A percentile compares a stretch with the other conserved stretches of the same genome.
phyloP scores from a whole-genome alignment of 2,797 vertebrate genomes.

The Hyperoplus lanceolatus region DNA sequence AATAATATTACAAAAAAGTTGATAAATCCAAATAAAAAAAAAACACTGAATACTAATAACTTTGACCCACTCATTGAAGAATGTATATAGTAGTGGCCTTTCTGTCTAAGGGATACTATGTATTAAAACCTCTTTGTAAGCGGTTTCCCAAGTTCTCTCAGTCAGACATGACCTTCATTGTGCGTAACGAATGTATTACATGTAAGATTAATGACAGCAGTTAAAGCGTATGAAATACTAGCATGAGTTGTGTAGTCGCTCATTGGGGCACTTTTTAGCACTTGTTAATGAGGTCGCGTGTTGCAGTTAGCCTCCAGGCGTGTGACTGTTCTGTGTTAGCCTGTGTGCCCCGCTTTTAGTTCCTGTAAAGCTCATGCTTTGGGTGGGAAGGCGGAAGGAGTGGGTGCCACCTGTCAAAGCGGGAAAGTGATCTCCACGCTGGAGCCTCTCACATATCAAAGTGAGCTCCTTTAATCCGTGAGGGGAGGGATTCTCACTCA shows the following conservation, averaged over 20 bases:
- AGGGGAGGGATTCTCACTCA: constrained; percentile 14
- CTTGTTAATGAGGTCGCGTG: constrained; percentile 42
- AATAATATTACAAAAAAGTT: neutral
- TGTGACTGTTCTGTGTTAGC: constrained; percentile 40
- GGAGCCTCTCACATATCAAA: constrained; percentile 57
- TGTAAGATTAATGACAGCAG: constrained; percentile 20
- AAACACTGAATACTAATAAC: neutral
- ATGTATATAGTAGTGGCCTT: neutral
- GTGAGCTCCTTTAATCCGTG: constrained; percentile 12
- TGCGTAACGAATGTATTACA: neutral
- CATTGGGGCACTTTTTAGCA: constrained; percentile 2
- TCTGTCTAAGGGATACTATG: neutral
- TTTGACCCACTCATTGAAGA: neutral
- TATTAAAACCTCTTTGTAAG: neutral
- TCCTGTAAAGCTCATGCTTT: constrained; percentile 48
- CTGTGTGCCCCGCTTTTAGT: constrained; percentile 50
- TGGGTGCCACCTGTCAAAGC: constrained; percentile 55
- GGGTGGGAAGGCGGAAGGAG: constrained; percentile 49
- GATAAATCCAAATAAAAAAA: neutral
- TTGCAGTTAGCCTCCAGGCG: constrained; percentile 1
- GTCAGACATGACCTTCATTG: constrained; percentile 1
- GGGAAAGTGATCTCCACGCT: constrained; percentile 48
- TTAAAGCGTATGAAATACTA: constrained; percentile 30
- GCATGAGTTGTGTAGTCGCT: constrained; percentile 5
- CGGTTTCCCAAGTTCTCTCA: neutral